These are phyloP conservation scores for Gavia stellata DNA, from an alignment of 2,113 vertebrate species.

Conservation along the genomic window DNA sequence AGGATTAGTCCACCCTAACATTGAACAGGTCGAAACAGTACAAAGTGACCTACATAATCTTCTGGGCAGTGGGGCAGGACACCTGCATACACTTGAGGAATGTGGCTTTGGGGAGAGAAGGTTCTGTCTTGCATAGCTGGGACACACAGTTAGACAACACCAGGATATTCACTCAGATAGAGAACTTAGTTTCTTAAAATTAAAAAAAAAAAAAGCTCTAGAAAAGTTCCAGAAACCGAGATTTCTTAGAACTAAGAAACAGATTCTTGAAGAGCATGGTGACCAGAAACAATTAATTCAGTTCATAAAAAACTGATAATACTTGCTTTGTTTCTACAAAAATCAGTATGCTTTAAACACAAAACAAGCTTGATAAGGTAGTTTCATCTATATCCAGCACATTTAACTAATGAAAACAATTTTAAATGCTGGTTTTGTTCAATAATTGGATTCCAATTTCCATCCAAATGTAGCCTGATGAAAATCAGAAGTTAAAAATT, in stretches of 20 bases:
- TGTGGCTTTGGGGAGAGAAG: not conserved
- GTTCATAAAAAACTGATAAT: not conserved
- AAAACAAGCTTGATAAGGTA: not conserved
- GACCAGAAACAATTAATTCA: not conserved
- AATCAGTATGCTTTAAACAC: not conserved
- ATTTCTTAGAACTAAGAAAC: not conserved
- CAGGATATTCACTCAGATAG: not conserved
- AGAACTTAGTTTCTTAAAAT: not conserved
- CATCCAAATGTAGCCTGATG: not conserved
- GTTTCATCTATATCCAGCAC: not conserved
- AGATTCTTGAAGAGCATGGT: not conserved
- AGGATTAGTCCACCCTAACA: no score
- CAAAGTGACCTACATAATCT: not conserved
- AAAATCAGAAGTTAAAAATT: conserved; percentile 19
- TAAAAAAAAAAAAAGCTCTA: no score
- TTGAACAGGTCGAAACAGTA: no score
- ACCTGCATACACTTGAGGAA: not conserved
- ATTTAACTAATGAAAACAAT: not conserved
- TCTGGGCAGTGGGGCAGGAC: not conserved
- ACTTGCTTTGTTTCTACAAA: not conserved
- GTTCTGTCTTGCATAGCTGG: not conserved
- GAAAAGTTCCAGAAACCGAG: not conserved
- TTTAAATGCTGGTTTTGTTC: conserved; percentile 18
- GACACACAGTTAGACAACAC: not conserved
- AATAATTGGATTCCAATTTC: conserved; percentile 8